These are phyloP conservation scores for Apeltes quadracus DNA, from an alignment of 2,113 vertebrate genomes.

Conservation along the genomic window DNA sequence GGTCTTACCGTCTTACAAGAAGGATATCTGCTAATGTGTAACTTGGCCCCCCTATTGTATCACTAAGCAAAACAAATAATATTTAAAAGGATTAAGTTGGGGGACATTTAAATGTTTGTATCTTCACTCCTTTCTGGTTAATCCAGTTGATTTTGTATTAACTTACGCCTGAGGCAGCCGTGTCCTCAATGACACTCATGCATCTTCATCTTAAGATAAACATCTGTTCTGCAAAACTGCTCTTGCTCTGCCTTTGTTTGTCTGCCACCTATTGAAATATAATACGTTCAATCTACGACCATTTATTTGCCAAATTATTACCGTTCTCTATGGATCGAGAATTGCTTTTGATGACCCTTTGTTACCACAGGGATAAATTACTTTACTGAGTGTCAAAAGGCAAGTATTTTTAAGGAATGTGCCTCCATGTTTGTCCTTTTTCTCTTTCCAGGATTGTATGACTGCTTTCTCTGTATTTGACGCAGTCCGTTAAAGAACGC, in stretches of 20 bases:
- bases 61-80: slow-evolving; percentile 5
- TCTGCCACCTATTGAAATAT: slow-evolving; percentile 1
- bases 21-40: slow-evolving; percentile 35
- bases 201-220: neutral
- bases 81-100: neutral
- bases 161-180: neutral
- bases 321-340: neutral
- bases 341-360: neutral
- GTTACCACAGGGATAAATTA: neutral
- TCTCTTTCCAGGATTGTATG: slow-evolving; percentile 47
- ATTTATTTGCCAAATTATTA: neutral
- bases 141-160: slow-evolving; percentile 2
- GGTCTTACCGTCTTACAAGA: neutral
- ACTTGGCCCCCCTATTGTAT: slow-evolving; percentile 8
- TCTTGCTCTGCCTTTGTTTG: slow-evolving; percentile 14
- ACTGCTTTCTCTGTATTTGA: slow-evolving; percentile 30
- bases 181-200: slow-evolving; percentile 2
- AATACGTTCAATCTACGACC: neutral
- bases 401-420: slow-evolving; percentile 27
- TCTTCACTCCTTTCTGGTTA: slow-evolving; percentile 10
- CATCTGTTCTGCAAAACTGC: neutral
- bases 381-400: slow-evolving; percentile 11
- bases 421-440: slow-evolving; percentile 13
- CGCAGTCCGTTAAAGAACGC: neutral
- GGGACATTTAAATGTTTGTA: neutral